Evolutionary conservation across 1,140 invertebrate genomes (phyloP), one percentile per base, ranked within the genome.

Genomic region (Aphaenogaster rudis): DNA sequence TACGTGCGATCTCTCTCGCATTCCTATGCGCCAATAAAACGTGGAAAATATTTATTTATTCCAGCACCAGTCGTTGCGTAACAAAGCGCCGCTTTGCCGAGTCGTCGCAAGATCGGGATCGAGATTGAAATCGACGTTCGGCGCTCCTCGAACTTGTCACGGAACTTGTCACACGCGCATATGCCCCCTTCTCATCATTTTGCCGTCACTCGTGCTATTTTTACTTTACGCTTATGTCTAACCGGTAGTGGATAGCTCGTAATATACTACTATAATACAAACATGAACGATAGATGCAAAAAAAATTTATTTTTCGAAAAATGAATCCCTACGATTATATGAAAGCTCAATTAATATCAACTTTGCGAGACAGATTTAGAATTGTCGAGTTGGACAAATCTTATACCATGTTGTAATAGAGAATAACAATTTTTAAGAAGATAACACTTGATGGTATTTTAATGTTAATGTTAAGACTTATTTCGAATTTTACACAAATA

Each of bases 51-150:
- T 91, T 87, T 74, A 87, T 86, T 87, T 71, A 66, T 93, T 93
- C 4, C 92, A 94, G 93, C 93, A 33, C 93, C 93, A 15, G 91
- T 94, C 63, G 93, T 94, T 59, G 93, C 93, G 84, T 91, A 66
- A 91, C 57, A 66, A 59, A 82, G 54, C 66, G 84, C 17, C 36
- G 39, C 77, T 67, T 79, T 48, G 57, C 39, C 61, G 74, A 86
- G 69, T 82, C 39, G 74, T 36, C 48, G 54, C 79, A 61, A 72
- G 21, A 84, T 59, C 52, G 45, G 67, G 1, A 17, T 21, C 28
- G 74, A 33, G 45, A 50, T 11, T 8, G 36, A 11, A 2, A 52
- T 50, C 21, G 64, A 48, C 13, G 71, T n/a, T 15, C 36, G 48
- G 42, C 36, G 67, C 9, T 64, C 13, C 45, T 39, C 21, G 21